Evolutionary conservation across 2,888 invertebrate genomes (phyloP), one percentile per base, ranked within the genome.

Genomic region (Caradrina kadenii): DNA sequence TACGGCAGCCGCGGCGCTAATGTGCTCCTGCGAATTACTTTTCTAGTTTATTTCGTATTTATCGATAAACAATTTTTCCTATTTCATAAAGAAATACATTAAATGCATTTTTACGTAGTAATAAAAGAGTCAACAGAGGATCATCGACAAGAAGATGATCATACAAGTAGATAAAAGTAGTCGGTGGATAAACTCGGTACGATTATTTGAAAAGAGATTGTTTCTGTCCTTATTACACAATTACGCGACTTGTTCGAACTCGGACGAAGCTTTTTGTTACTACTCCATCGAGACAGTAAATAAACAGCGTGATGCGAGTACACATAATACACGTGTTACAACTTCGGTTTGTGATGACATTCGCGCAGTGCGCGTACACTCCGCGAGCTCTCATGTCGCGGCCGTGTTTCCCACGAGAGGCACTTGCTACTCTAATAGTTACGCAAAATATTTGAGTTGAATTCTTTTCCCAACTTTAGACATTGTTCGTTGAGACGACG

Each of bases 381-480:
- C 31, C 45, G 50, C 1, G 50, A 42, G 54, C 26, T 4, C 11
- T 60, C 56, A 61, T 54, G 73, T 59, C 53, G 65, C 55, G 26
- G 55, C 19, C 11, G 52, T 19, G 42, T 39, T 2, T 66, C 76
- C 74, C 79, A 13, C 19, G 67, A 53, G 79, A 67, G 45, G n/a
- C 52, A 76, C 67, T 66, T 55, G 22, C 45, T 53, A 64, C 72
- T 77, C 73, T 48, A 65, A 73, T 64, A 73, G 74, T 67, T 64
- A 58, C 67, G 63, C 50, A 58, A 11, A 73, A 67, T 61, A 67
- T 63, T 61, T 63, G 10, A 63, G 56, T 58, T 53, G 39, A 26
- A 49, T 64, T 78, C 58, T 60, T 73, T 72, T 70, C 52, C 45
- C 19, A 55, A 60, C 48, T 72, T 60, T 13, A 56, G n/a, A 39